These are phyloP conservation scores for Platyura marginata DNA, from an alignment of 1,140 invertebrate genomes.

Conservation along the genomic window DNA sequence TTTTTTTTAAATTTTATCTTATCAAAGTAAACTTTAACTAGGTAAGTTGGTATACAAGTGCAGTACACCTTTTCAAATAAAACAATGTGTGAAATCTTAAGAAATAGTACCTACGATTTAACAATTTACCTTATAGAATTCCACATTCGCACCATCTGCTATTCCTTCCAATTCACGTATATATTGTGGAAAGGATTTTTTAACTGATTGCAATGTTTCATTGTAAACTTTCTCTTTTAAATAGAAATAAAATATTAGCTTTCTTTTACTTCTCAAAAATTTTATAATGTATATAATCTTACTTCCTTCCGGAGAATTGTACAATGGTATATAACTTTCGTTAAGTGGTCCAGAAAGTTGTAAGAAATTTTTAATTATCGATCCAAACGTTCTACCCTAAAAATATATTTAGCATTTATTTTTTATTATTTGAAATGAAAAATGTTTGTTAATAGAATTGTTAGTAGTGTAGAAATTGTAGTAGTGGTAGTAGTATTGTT, in stretches of 20 bases:
- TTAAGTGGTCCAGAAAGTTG: slow-evolving; percentile 39
- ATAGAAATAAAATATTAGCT: neutral
- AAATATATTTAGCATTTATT: no score
- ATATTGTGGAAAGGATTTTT: slow-evolving; percentile 60
- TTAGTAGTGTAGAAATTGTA: no score
- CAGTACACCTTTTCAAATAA: neutral
- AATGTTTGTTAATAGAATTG: no score
- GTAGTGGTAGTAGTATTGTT: no score
- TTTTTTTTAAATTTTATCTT: neutral
- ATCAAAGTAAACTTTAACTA: neutral
- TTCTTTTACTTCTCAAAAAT: neutral
- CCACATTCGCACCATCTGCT: slow-evolving; percentile 61
- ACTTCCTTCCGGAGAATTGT: slow-evolving; percentile 43
- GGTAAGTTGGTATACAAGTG: neutral
- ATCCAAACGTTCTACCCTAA: slow-evolving; percentile 58
- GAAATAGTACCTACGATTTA: no score
- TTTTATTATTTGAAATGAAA: no score
- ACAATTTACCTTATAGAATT: slow-evolving; percentile 56
- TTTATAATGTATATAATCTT: slow-evolving; percentile 7
- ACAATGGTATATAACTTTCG: slow-evolving; percentile 45
- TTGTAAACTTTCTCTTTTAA: slow-evolving; percentile 39
- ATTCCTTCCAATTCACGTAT: slow-evolving; percentile 64
- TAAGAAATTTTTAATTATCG: slow-evolving; percentile 52
- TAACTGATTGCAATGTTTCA: slow-evolving; percentile 43
- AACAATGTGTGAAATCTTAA: neutral